Evolutionary conservation across 2,888 invertebrate genomes (phyloP).

Genomic region (Poecilus cupreus): DNA sequence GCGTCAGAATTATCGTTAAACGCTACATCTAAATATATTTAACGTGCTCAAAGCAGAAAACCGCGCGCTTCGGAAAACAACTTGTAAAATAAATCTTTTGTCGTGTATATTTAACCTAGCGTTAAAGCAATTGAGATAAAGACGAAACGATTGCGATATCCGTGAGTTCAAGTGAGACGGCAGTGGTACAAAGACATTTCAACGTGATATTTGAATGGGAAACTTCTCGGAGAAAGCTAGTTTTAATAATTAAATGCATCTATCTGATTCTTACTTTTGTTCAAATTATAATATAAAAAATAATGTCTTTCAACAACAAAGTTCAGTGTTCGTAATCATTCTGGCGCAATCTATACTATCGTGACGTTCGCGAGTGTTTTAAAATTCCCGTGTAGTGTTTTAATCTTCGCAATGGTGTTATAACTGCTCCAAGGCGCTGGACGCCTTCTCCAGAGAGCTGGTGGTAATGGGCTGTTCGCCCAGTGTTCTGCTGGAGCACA

Average conservation of each 20-base stretch:
- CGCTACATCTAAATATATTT: background rate
- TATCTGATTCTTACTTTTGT: no score
- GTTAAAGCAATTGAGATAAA: background rate
- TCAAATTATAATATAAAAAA: no score
- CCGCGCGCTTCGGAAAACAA: background rate
- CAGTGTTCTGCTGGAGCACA: conserved; percentile 79
- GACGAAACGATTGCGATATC: background rate
- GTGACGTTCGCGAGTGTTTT: no score
- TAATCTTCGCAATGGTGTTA: background rate
- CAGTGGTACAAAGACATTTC: no score
- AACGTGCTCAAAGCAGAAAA: background rate
- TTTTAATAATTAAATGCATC: no score
- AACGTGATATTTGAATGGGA: no score
- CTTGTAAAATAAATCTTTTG: background rate
- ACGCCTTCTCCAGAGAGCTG: conserved; percentile 1
- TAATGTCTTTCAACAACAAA: no score
- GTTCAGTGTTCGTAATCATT: no score
- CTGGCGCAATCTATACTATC: no score
- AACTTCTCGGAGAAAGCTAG: no score
- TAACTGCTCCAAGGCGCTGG: background rate
- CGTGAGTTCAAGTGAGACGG: no score
- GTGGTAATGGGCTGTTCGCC: conserved; percentile 79
- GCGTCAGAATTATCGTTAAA: background rate
- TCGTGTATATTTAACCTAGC: background rate
- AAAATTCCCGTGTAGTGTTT: background rate